Base-by-base conservation (phyloP, 1,140 invertebrate species). In the Aphidius ervi region DNA sequence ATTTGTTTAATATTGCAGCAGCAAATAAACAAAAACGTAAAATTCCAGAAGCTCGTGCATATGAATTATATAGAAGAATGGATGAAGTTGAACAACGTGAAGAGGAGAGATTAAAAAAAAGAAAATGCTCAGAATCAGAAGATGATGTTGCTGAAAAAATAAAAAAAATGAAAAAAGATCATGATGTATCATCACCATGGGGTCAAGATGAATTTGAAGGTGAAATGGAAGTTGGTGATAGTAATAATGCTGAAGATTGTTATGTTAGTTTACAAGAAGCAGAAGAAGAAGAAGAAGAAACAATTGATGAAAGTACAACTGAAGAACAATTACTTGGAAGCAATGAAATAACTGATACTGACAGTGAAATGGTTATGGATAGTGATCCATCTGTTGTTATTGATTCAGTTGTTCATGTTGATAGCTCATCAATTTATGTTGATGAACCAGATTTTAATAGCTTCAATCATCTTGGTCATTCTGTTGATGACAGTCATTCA, bases 31-130 rank as follows among this genome's bases (percentile, higher is more conserved):
- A 80, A 65, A 70, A 80, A 64, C 59, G 75, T 45, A 72, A 83
- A 78, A 71, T 77, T 62, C 58, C 77, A 43, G 71, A 83, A 76
- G 23, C 2, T 31, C 63, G 83, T 71, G 64, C 82, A 55, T 75
- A 82, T 75, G 67, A 84, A 62, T 20, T 84, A 67, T 77, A 81
- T 73, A 67, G 81, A 69, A 65, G 79, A 63, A 68, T 83, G 67
- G 64, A 76, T 67, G 81, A 69, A 54, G 73, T 83, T 70, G 80
- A 69, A 71, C 80, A 68, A 5, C 56, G 72, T 46, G 72, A 75
- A 50, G 74, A 72, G 67, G 63, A 78, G 66, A 70, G 77, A 23
- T 61, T 67, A 40, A 65, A 72, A 66, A 67, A 67, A 66, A 62
- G 81, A 73, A 62, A 75, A 41, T 64, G 80, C 76, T 53, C 79